These are phyloP conservation scores for Lerema accius DNA, from an alignment of 1,140 invertebrate species.

Conservation along the genomic window DNA sequence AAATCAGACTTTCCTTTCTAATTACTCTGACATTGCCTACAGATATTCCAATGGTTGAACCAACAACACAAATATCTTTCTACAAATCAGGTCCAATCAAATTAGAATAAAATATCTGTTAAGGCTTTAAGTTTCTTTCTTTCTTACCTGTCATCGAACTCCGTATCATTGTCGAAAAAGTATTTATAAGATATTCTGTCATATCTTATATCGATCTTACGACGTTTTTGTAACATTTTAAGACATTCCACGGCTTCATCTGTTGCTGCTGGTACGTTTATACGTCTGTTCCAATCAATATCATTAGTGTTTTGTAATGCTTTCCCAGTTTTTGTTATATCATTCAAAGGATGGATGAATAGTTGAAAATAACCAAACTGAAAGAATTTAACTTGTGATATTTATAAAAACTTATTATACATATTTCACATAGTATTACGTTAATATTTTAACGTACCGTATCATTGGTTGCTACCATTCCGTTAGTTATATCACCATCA, in stretches of 20 bases:
- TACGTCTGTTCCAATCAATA: slow-evolving; percentile 42
- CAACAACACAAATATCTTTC: too few species aligned
- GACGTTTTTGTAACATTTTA: slow-evolving; percentile 21
- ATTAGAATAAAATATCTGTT: too few species aligned
- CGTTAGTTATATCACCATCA: slow-evolving; percentile 45
- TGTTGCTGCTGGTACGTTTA: slow-evolving; percentile 37
- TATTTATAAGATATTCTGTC: slow-evolving; percentile 37
- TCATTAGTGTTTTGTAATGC: slow-evolving; percentile 39
- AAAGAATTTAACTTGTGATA: too few species aligned
- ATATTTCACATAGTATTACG: background rate
- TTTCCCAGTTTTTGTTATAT: slow-evolving; percentile 39
- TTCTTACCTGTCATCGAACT: slow-evolving; percentile 36
- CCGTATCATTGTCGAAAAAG: slow-evolving; percentile 32
- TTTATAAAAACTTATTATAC: background rate
- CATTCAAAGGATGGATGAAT: slow-evolving; percentile 33
- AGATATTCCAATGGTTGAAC: too few species aligned
- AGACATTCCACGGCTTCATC: slow-evolving; percentile 35
- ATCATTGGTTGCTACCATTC: slow-evolving; percentile 45
- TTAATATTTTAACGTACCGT: slow-evolving; percentile 44
- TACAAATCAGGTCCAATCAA: too few species aligned
- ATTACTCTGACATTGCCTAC: too few species aligned
- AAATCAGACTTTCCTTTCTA: too few species aligned
- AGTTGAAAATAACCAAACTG: too few species aligned
- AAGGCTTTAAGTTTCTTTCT: too few species aligned
- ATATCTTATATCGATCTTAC: slow-evolving; percentile 27